A percentile compares a stretch with the other conserved stretches of the same genome.
phyloP scores from a whole-genome alignment of 1,140 invertebrate genomes.

The Drosophila subobscura region DNA sequence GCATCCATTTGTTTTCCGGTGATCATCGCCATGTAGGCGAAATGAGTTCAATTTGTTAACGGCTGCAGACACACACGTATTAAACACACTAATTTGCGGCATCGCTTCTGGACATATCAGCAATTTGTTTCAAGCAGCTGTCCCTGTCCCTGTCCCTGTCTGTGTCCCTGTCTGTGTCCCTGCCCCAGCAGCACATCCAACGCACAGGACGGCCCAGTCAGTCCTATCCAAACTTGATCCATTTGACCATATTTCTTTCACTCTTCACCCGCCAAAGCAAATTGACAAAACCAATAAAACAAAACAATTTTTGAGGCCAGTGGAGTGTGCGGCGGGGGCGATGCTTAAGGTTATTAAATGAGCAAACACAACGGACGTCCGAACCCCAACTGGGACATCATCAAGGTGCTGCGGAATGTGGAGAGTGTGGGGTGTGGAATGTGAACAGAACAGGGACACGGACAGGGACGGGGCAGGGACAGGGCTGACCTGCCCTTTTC shows the following conservation, averaged over 20 bases:
- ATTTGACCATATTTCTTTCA: conserved; percentile 42
- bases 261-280: conserved; percentile 53
- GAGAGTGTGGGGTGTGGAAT: neutral
- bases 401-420: neutral
- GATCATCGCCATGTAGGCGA: conserved; percentile 75
- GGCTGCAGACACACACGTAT: conserved; percentile 66
- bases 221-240: conserved; percentile 49
- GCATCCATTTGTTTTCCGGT: conserved; percentile 72
- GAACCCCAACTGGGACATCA: conserved; percentile 4
- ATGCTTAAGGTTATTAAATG: conserved; percentile 32
- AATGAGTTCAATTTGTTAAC: conserved; percentile 78
- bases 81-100: conserved; percentile 82
- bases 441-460: neutral
- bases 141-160: conserved; percentile 32
- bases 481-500: too few species aligned
- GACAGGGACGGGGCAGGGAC: too few species aligned
- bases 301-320: conserved; percentile 51
- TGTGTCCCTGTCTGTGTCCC: neutral
- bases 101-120: conserved; percentile 81
- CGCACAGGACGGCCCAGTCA: neutral
- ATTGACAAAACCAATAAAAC: conserved; percentile 70
- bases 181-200: neutral
- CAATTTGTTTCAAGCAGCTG: conserved; percentile 75
- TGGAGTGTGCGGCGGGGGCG: neutral
- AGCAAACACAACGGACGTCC: conserved; percentile 20